phyloP scores from a whole-genome alignment of 2,888 invertebrate genomes.

The Stratiomys singularior region DNA sequence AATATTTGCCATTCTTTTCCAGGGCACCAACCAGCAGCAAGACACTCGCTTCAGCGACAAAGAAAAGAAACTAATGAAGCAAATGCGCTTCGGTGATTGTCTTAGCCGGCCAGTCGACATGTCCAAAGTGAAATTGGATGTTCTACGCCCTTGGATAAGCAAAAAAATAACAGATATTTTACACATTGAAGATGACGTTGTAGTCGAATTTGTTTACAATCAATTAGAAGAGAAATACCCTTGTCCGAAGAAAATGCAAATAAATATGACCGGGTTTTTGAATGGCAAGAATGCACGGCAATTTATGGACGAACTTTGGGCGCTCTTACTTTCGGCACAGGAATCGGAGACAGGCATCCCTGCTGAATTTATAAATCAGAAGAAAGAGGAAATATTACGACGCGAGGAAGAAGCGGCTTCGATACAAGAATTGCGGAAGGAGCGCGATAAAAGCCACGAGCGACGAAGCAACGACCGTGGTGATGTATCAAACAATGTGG shows the following conservation, averaged over 20 bases:
- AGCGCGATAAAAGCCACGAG: slow-evolving; percentile 64
- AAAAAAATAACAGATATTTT: slow-evolving; percentile 95
- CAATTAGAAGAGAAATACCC: slow-evolving; percentile 97
- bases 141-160: slow-evolving; percentile 99
- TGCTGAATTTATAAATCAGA: slow-evolving; percentile 91
- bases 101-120: slow-evolving; percentile 97
- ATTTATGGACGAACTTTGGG: slow-evolving; percentile 99
- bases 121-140: slow-evolving; percentile 97
- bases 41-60: slow-evolving; percentile 99
- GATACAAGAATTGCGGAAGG: slow-evolving; percentile 58
- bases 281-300: slow-evolving; percentile 97
- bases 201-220: slow-evolving; percentile 98
- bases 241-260: slow-evolving; percentile 99
- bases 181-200: slow-evolving; percentile 98
- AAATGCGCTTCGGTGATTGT: slow-evolving; percentile 97
- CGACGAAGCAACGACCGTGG: slow-evolving; percentile 60
- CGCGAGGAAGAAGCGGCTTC: slow-evolving; percentile 67
- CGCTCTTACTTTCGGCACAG: slow-evolving; percentile 92
- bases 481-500: slow-evolving; percentile 59
- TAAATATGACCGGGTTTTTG: slow-evolving; percentile 98
- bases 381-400: slow-evolving; percentile 95
- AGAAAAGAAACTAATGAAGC: slow-evolving; percentile 98
- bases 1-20: too few relatives aligned
- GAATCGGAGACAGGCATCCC: slow-evolving; percentile 96
- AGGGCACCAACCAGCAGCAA: slow-evolving; percentile 99